phyloP scores from a whole-genome alignment of 2,888 invertebrate species.

The Drosophila koepferae region DNA sequence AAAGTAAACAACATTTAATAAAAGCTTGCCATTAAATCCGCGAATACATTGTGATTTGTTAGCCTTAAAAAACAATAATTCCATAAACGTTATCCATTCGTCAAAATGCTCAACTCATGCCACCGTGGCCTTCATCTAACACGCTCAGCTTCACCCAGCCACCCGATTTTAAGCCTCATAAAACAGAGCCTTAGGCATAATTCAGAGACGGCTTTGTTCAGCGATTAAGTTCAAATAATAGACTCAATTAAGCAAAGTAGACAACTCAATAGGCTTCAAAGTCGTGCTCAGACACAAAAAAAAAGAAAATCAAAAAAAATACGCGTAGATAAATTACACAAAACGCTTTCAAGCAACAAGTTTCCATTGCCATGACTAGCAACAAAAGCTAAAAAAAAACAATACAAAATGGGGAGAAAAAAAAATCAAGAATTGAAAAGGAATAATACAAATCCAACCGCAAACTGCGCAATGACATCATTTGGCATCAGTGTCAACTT shows the following conservation, averaged over 20 bases:
- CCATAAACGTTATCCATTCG: conserved; percentile 10
- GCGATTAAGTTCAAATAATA: conserved; percentile 75
- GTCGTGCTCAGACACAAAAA: conserved; percentile 29
- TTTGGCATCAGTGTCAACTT: conserved; percentile 77
- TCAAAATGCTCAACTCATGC: neutral
- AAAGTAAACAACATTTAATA: neutral
- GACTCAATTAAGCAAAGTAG: conserved; percentile 76
- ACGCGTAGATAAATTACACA: conserved; percentile 60
- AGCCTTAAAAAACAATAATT: neutral
- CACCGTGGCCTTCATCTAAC: conserved; percentile 39
- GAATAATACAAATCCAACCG: conserved; percentile 52
- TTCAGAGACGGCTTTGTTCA: conserved; percentile 56
- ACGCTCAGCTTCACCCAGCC: conserved; percentile 20
- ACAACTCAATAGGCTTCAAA: conserved; percentile 72
- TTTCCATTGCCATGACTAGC: conserved; percentile 50
- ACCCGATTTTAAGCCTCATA: conserved; percentile 22
- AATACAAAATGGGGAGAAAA: neutral
- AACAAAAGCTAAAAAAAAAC: conserved; percentile 30
- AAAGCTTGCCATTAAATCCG: neutral
- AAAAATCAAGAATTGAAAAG: conserved; percentile 36
- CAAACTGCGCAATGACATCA: conserved; percentile 73
- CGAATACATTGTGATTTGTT: neutral
- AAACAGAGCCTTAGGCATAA: conserved; percentile 25
- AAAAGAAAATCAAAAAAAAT: conserved; percentile 41
- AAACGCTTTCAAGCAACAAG: conserved; percentile 65